Conservation (phyloP, 2,797 vertebrate species). For the Coluber constrictor region DNA sequence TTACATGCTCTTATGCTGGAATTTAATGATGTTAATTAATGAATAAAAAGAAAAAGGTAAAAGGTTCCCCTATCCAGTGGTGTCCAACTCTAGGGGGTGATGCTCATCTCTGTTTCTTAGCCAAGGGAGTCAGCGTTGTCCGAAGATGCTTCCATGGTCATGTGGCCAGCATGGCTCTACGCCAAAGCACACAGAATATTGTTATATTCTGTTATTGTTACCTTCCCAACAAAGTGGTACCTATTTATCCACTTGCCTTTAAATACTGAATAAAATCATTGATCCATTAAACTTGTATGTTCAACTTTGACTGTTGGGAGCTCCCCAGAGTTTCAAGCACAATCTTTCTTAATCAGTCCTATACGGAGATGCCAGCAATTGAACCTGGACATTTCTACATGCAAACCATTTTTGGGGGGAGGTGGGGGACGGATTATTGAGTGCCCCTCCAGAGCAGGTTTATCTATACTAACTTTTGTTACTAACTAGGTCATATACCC, state of each 20-base stretch:
- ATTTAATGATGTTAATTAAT: background rate
- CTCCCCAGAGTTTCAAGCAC: background rate
- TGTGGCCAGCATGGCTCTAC: background rate
- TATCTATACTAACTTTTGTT: background rate
- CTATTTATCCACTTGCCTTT: background rate
- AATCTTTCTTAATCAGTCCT: background rate
- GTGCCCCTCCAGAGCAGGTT: background rate
- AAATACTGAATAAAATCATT: background rate
- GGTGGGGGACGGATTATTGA: background rate
- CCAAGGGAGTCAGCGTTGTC: background rate
- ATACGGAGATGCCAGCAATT: background rate
- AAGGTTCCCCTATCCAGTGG: background rate
- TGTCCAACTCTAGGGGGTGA: background rate
- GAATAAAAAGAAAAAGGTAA: background rate
- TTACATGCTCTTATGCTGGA: background rate
- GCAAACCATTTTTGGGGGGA: background rate
- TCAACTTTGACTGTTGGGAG: background rate
- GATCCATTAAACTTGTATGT: background rate
- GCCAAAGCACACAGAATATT: background rate
- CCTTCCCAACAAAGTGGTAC: background rate
- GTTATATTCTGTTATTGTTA: too few relatives aligned
- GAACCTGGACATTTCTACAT: too few relatives aligned
- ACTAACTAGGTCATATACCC: background rate
- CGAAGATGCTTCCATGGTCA: background rate
- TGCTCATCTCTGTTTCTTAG: background rate